These are phyloP conservation scores for Chiridota heheva DNA, from an alignment of 35 echinoderm and acorn worm genomes.

Conservation along the genomic window DNA sequence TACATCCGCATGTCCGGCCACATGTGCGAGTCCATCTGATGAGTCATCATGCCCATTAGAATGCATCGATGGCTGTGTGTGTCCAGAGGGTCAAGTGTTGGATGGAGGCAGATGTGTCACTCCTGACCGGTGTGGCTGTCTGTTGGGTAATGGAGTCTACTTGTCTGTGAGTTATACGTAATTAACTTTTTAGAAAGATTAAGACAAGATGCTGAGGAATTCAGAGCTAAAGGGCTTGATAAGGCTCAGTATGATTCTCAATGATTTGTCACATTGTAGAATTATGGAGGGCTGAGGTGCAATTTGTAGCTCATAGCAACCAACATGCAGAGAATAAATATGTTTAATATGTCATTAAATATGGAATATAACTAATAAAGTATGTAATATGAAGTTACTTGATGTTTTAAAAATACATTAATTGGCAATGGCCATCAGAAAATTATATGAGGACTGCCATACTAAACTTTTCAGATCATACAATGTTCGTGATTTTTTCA, in stretches of 20 bases:
- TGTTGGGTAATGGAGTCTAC: conserved; percentile 12
- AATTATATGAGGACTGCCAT: too few relatives aligned
- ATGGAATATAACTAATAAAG: too few relatives aligned
- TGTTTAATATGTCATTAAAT: not conserved
- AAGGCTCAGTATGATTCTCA: not conserved
- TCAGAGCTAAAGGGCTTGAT: not conserved
- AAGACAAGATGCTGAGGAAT: not conserved
- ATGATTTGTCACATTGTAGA: not conserved
- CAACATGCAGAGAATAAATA: not conserved
- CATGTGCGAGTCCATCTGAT: conserved; percentile 1
- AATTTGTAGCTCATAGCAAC: too few relatives aligned
- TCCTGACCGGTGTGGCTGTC: conserved; percentile 23
- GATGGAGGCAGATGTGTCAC: conserved; percentile 44
- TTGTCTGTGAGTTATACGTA: conserved; percentile 1
- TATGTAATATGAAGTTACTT: too few relatives aligned
- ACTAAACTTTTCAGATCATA: too few relatives aligned
- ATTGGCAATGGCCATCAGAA: too few relatives aligned
- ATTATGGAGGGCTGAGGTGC: not conserved
- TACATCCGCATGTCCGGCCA: conserved; percentile 37
- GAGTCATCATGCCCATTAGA: not conserved
- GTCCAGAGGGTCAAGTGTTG: conserved; percentile 20
- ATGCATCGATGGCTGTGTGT: conserved; percentile 40
- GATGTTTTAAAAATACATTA: too few relatives aligned
- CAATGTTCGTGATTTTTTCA: too few relatives aligned
- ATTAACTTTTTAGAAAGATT: not conserved